These are phyloP conservation scores for Sandelia bainsii DNA, from an alignment of 2,797 vertebrate species.

Conservation along the genomic window DNA sequence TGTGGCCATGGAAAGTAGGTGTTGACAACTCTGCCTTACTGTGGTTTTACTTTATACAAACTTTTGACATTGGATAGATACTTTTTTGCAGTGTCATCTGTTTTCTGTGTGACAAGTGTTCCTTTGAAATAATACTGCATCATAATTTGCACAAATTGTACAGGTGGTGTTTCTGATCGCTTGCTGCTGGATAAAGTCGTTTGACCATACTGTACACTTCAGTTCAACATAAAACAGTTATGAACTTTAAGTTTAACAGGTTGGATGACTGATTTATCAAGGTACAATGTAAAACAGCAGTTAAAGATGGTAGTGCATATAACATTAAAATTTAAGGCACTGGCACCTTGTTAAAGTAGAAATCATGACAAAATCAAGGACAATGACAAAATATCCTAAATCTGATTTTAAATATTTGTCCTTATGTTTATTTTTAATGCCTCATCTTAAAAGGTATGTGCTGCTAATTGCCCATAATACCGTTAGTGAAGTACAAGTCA, in stretches of 20 bases:
- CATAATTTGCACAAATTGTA: constrained; percentile 63
- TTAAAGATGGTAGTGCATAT: not conserved
- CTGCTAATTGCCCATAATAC: no score
- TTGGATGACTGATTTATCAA: not conserved
- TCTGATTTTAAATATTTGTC: no score
- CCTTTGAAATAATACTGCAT: constrained; percentile 39
- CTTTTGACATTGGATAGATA: constrained; percentile 4
- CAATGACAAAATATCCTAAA: no score
- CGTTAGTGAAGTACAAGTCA: no score
- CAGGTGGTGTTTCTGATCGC: constrained; percentile 38
- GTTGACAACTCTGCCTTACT: constrained; percentile 34
- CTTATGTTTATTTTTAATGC: no score
- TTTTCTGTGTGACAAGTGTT: constrained; percentile 51
- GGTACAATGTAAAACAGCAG: not conserved
- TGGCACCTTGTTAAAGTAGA: not conserved
- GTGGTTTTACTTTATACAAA: constrained; percentile 21
- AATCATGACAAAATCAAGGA: no score
- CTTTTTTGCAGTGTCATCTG: constrained; percentile 11
- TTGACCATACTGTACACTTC: constrained; percentile 46
- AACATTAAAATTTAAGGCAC: not conserved
- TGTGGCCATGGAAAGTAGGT: not conserved
- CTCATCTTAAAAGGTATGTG: no score
- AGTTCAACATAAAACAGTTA: constrained; percentile 57
- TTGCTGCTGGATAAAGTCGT: constrained; percentile 58
- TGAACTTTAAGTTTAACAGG: constrained; percentile 26